phyloP scores from a whole-genome alignment of 2,113 vertebrate species.

The Emydura subglobosa region DNA sequence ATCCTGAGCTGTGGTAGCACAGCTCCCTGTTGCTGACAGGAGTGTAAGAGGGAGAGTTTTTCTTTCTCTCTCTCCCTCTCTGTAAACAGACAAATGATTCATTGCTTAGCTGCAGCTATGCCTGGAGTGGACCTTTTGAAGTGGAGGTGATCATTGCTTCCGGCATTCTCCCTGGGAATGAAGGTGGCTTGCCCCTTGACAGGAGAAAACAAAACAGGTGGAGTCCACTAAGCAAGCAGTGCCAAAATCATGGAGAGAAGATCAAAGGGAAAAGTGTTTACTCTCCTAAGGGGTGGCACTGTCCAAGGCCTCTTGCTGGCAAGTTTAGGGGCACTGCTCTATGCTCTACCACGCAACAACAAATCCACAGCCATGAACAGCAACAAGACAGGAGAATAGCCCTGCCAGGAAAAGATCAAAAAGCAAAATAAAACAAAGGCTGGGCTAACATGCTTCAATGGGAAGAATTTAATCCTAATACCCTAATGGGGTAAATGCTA shows the following conservation, averaged over 20 bases:
- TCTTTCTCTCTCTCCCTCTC: not conserved
- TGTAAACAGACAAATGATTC: not conserved
- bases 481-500: not conserved
- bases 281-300: not conserved
- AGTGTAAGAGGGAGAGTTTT: fast-evolving
- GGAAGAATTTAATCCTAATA: not conserved
- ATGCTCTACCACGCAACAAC: not conserved
- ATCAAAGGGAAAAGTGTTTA: not conserved
- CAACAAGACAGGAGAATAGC: not conserved
- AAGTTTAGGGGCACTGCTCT: not conserved
- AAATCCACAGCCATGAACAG: not conserved
- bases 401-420: not conserved
- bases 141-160: not conserved
- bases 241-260: fast-evolving
- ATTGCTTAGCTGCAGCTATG: not conserved
- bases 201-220: not conserved
- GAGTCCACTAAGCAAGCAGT: not conserved
- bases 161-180: not conserved
- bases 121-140: fast-evolving
- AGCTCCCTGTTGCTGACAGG: not conserved
- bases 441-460: not conserved
- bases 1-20: not conserved
- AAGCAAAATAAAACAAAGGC: not conserved
- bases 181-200: not conserved
- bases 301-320: not conserved